These are phyloP conservation scores for cattle (Bos taurus) DNA, from an alignment of 2,113 vertebrate genomes.

Conservation along the genomic window ARS-UCD2.0 NC_037342.1:27544001-27544500, in stretches of 20 bases:
- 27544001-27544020: neutral
- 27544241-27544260: neutral
- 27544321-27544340: neutral
- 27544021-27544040: neutral
- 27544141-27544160: neutral
- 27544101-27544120: neutral
- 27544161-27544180: neutral
- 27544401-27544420: neutral
- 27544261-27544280: neutral
- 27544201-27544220: neutral
- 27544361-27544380: neutral
- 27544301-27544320: neutral
- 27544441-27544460: conserved; percentile 61
- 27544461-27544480: conserved; percentile 96
- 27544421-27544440: neutral
- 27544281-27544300: neutral
- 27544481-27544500: conserved; percentile 96
- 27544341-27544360: neutral
- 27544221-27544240: neutral
- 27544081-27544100: neutral
- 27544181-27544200: neutral
- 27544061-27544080: neutral
- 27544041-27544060: neutral
- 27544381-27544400: neutral
- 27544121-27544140: neutral